Evolutionary conservation across 2,113 vertebrate species (phyloP).

Genomic region (Macaca nemestrina): DNA sequence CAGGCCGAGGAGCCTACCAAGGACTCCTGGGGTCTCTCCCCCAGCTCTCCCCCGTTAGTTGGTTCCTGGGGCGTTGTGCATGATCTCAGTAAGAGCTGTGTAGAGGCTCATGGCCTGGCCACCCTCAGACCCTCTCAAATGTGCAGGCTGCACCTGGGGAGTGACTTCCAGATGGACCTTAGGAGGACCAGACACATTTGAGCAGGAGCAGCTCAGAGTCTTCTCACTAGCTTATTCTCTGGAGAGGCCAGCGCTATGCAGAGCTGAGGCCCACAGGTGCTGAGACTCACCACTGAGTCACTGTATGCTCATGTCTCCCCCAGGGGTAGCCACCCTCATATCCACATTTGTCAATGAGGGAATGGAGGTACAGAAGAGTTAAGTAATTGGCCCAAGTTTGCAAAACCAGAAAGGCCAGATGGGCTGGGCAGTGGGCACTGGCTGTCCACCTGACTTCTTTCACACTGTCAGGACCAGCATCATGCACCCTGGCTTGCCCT

Average conservation of each 20-base stretch:
- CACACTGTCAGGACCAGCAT: not conserved
- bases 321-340: not conserved
- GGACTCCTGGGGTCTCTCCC: not conserved
- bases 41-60: not conserved
- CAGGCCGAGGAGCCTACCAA: not conserved
- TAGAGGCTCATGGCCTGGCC: fast-evolving
- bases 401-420: not conserved
- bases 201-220: fast-evolving
- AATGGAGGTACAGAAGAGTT: not conserved
- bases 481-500: fast-evolving
- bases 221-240: not conserved
- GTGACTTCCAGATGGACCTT: not conserved
- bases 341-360: not conserved
- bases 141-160: fast-evolving
- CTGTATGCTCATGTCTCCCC: not conserved
- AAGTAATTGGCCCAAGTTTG: not conserved
- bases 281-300: fast-evolving
- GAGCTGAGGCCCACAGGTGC: not conserved
- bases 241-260: not conserved
- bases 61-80: not conserved
- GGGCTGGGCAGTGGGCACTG: not conserved
- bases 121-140: fast-evolving
- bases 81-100: not conserved
- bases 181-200: fast-evolving
- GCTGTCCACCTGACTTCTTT: not conserved